Evolutionary conservation across 2,888 invertebrate genomes (phyloP), one percentile per base, ranked within the genome.

Genomic region (Spodoptera exigua): DNA sequence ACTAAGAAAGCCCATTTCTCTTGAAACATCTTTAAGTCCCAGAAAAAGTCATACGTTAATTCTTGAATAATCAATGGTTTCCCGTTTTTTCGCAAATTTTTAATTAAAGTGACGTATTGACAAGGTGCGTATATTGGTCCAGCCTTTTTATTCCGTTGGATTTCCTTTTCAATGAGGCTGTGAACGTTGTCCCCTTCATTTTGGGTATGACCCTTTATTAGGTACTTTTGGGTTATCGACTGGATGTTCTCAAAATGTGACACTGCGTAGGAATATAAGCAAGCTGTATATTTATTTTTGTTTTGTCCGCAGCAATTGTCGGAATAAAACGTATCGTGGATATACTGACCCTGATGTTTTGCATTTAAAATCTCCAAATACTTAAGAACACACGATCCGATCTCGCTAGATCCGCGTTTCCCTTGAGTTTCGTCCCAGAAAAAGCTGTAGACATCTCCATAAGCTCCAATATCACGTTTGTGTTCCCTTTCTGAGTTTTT

Each of bases 111-210:
- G 12, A 27, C 46, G n/a, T 27, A 46, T 54, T 65, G 64, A 41
- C 58, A 45, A 18, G 79, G 77, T n/a, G n/a, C n/a, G n/a, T n/a
- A n/a, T 54, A 78, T 76, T 14, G 77, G 74, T 44, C 68, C 75
- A 36, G 77, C 66, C 61, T 68, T 78, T 45, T 74, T 43, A 55
- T 78, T 70, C 40, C 70, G 68, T 67, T 71, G 77, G 35, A 80
- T 66, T 63, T 79, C 73, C 47, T 74, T 76, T 58, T 83, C 81
- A 53, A 77, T 82, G 16, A 80, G 70, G 52, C 78, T 79, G 58
- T n/a, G n/a, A n/a, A n/a, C n/a, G n/a, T n/a, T n/a, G n/a, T n/a
- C n/a, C n/a, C n/a, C n/a, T n/a, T n/a, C n/a, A n/a, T n/a, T n/a
- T n/a, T 85, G 80, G 17, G 81, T 55, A 11, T n/a, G n/a, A n/a